Evolutionary conservation across 1,140 invertebrate species (phyloP), one percentile per base, ranked within the genome.

Genomic region (Nymphalis io): DNA sequence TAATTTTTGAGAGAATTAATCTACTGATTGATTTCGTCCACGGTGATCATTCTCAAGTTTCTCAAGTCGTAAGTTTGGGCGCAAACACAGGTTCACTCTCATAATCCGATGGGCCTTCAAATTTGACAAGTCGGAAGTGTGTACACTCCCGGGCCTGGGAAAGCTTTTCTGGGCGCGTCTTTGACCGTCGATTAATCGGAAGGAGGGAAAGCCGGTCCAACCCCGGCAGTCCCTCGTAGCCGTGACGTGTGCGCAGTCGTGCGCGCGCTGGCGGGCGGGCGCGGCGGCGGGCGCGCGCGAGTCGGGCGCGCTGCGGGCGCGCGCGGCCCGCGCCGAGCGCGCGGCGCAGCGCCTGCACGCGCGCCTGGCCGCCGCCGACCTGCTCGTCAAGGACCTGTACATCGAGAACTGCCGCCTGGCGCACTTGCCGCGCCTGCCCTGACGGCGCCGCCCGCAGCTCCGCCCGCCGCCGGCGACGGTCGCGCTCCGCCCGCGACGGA

Each of bases 381-480:
- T 96, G 72, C 87, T 96, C 5, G 94, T 96, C 1, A 96, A 96
- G 86, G 95, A 96, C 84, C 89, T 97, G 18, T 96, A 95, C 81
- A 93, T 96, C n/a, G 96, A 97, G 87, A 96, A 96, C 92, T 94
- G 95, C 27, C 94, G 95, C 83, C 88, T 96, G 67, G 93, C 93
- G 70, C 82, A 83, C 74, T 74, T 73, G 46, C 64, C 74, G 57
- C 74, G 70, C 72, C 74, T 75, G 38, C 75, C 81, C 68, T 78
- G 82, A 78, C 80, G 21, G 44, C 68, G 8, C 55, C 67, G 40
- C 44, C 23, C 21, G 13, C 65, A 6, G 39, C 4, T 8, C 4
- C 40, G n/a, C 8, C 27, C 57, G 20, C 3, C 21, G 6, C 21
- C 40, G 12, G 40, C 4, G 4, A 11, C 4, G 38, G 4, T n/a